Evolutionary conservation across 2,113 vertebrate species (phyloP).

Genomic region (Cololabis saira): DNA sequence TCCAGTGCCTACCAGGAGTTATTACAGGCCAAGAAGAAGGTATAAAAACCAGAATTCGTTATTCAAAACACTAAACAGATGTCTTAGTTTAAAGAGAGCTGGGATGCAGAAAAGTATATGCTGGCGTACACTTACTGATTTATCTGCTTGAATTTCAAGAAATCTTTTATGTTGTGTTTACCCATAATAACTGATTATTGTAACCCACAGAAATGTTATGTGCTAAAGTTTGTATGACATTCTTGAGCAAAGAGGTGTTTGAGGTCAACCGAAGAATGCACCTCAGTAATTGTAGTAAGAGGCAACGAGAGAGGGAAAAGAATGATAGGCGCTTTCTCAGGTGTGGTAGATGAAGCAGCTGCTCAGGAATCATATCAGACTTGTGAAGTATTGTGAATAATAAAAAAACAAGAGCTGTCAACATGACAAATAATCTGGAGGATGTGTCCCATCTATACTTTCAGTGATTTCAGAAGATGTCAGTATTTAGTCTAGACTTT

Average conservation of each 20-base stretch:
- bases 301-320: not conserved
- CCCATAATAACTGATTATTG: not conserved
- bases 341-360: slow-evolving; percentile 6
- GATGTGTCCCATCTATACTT: not conserved
- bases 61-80: not conserved
- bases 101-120: not conserved
- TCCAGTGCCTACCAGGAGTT: slow-evolving; percentile 99
- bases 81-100: not conserved
- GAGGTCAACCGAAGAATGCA: slow-evolving; percentile 17
- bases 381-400: slow-evolving; percentile 12
- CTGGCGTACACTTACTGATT: not conserved
- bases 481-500: not conserved
- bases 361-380: slow-evolving; percentile 3
- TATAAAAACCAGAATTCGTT: slow-evolving; percentile 59
- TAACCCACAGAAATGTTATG: not conserved
- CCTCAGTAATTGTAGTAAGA: not conserved
- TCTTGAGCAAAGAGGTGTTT: not conserved
- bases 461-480: slow-evolving; percentile 22
- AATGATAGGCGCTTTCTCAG: slow-evolving; percentile 2
- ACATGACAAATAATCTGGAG: slow-evolving; percentile 31
- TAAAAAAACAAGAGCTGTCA: slow-evolving; percentile 25
- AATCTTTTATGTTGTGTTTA: not conserved
- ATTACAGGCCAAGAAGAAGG: slow-evolving; percentile 99
- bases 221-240: not conserved
- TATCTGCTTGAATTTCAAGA: not conserved